Evolutionary conservation across 2,797 vertebrate species (phyloP), one percentile per base, ranked within the genome.

Genomic region (Dermochelys coriacea): DNA sequence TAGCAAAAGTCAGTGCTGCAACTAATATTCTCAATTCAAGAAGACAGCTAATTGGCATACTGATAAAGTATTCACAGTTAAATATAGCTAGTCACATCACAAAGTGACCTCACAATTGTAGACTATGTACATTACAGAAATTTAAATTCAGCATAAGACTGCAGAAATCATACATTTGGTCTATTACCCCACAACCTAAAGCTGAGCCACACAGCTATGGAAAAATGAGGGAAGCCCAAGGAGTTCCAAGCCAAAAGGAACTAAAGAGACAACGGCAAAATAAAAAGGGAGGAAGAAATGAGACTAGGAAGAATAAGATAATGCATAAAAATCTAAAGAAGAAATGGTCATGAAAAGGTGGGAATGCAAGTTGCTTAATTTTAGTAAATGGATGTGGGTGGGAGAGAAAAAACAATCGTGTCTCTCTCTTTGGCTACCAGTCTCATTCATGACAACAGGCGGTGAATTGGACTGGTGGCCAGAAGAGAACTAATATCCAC

Each of bases 401-500:
- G 85, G 92, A 95, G 64, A 93, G 90, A 93, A 52, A 52, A 86
- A 25, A 78, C 52, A 94, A 89, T 68, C 90, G n/a, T 50, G 4
- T 95, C 85, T 91, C 59, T 79, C 95, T 96, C 93, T 96, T 93
- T 88, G 84, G 75, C n/a, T 82, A 84, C 15, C 23, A 49, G n/a
- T 84, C 12, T 80, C 49, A 5, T 41, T 89, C 47, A 79, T 18
- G 21, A 29, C 2, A 27, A 57, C 25, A 61, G 59, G 29, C 14
- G 2, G 59, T 34, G 6, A 61, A 57, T 7, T 29, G 47, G 49
- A 80, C 12, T 18, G 29, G 52, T 51, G 80, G 25, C 45, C 50
- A 29, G 45, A n/a, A 52, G 14, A 61, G 59, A 75, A 86, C 18
- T 29, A 64, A 78, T 61, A 5, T 18, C 52, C 27, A 78, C 10